Evolutionary conservation across 2,797 vertebrate species (phyloP), one percentile per base, ranked within the genome.

Genomic region (Heterohyrax brucei): DNA sequence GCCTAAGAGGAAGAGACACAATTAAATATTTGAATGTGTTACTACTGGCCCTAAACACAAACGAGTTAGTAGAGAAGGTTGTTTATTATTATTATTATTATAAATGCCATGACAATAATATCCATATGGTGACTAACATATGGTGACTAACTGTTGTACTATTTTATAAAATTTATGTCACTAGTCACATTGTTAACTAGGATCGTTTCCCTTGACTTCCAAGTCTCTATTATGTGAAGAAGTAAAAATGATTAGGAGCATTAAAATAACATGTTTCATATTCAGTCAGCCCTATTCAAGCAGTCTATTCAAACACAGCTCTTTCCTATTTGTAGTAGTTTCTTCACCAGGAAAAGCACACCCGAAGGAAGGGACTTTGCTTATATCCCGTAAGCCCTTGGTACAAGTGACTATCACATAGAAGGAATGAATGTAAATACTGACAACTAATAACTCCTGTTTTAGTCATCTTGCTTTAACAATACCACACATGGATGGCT

Each of bases 1-100:
- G 77, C 1, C 24, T 72, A 79, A 90, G 33, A 91, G 28, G 96
- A 96, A 94, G 12, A 93, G 72, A 83, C 89, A 75, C 28, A 94
- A 88, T 22, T 96, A 77, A 93, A 86, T 86, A 80, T 84, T 33
- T 95, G 61, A 95, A 33, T 91, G 9, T 1, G 89, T 66, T 53
- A 70, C 5, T 8, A 39, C 44, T 90, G 26, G 91, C 77, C 73
- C 80, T 94, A 82, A 93, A 90, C 3, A 80, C 13, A 14, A 95
- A 95, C 83, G 77, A 73, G 64, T 39, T 93, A 8, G 0, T 7
- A 84, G 39, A 85, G 24, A 92, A 66, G 8, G 10, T 56, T 72
- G 81, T 77, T 68, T 68, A 21, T 82, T 92, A 39, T 53, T 53
- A 8, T 53, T 53, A 8, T 53, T 53, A 53, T 39, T 39, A 10